Percentiles rank a stretch among this genome's conserved stretches.
These are phyloP conservation scores for Omphaloscelis lunosa DNA, from an alignment of 2,888 invertebrate genomes.

Conservation along the genomic window DNA sequence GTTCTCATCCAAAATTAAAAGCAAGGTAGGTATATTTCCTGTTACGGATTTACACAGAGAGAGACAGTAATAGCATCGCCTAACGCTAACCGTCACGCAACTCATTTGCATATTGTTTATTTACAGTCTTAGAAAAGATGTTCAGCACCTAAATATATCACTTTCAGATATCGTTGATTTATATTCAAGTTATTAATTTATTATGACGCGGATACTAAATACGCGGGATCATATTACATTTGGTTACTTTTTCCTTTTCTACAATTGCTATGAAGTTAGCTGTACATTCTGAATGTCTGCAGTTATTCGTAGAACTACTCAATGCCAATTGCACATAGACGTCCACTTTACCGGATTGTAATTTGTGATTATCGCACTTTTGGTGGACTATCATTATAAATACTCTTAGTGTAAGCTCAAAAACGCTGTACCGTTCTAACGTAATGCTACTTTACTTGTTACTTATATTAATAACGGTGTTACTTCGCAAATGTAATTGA, in stretches of 20 bases:
- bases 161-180: slow-evolving; percentile 28
- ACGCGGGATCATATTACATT: slow-evolving; percentile 33
- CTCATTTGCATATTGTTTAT: slow-evolving; percentile 46
- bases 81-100: slow-evolving; percentile 25
- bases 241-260: slow-evolving; percentile 34
- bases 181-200: slow-evolving; percentile 27
- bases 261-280: slow-evolving; percentile 23
- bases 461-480: slow-evolving; percentile 52
- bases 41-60: slow-evolving; percentile 34
- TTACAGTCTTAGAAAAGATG: slow-evolving; percentile 35
- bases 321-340: slow-evolving; percentile 22
- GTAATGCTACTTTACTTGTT: slow-evolving; percentile 36
- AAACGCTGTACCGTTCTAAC: slow-evolving; percentile 39
- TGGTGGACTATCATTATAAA: slow-evolving; percentile 47
- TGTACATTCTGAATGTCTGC: slow-evolving; percentile 26
- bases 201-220: slow-evolving; percentile 16
- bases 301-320: slow-evolving; percentile 30
- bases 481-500: slow-evolving; percentile 50
- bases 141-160: slow-evolving; percentile 43
- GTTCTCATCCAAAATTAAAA: slow-evolving; percentile 9
- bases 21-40: slow-evolving; percentile 28
- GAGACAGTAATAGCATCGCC: slow-evolving; percentile 34
- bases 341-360: slow-evolving; percentile 30
- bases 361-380: slow-evolving; percentile 45
- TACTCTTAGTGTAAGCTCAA: slow-evolving; percentile 12